These are phyloP conservation scores for Melanaphis sacchari DNA, from an alignment of 1,140 invertebrate genomes.

Conservation along the genomic window DNA sequence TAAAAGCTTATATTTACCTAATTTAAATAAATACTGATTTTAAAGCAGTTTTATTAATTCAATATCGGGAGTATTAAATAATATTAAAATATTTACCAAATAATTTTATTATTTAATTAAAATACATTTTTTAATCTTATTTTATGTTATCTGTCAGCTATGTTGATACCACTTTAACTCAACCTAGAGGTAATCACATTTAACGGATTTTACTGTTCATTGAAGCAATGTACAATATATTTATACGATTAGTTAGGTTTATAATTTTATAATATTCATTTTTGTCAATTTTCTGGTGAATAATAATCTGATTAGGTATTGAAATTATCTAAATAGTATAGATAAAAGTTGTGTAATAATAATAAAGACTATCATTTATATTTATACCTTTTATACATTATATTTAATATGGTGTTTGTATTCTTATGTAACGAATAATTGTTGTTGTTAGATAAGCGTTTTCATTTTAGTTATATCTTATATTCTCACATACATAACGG, in stretches of 20 bases:
- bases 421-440: not conserved
- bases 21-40: too few species aligned
- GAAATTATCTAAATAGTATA: not conserved
- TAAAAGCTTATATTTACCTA: too few species aligned
- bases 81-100: not conserved
- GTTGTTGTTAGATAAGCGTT: not conserved
- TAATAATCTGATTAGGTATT: constrained; percentile 9
- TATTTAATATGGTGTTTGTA: not conserved
- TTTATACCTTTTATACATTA: not conserved
- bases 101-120: not conserved
- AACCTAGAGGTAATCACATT: not conserved
- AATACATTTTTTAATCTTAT: not conserved
- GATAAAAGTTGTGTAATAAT: not conserved
- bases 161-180: not conserved
- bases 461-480: not conserved
- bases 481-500: not conserved
- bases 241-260: not conserved
- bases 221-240: not conserved
- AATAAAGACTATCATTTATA: not conserved
- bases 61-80: not conserved
- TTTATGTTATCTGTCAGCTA: not conserved
- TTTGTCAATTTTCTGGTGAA: not conserved
- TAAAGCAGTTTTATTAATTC: not conserved
- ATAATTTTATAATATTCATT: not conserved
- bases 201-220: not conserved